These are phyloP conservation scores for Barbus barbus DNA, from an alignment of 2,113 vertebrate genomes.

Conservation along the genomic window DNA sequence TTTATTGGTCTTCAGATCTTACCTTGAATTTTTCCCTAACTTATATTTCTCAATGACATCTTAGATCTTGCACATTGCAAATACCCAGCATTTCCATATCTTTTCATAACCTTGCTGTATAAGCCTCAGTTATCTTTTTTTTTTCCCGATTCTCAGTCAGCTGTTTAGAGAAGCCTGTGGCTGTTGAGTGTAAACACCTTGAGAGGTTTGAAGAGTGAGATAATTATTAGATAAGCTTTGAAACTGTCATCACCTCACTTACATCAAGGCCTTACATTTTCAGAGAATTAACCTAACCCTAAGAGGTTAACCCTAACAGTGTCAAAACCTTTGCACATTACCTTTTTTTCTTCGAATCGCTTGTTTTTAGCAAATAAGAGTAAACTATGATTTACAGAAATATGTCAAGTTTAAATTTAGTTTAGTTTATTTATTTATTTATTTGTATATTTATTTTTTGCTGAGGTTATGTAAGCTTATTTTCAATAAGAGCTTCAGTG, in stretches of 20 bases:
- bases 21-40: not conserved
- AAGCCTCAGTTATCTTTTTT: constrained; percentile 1
- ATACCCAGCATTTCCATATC: not conserved
- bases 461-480: not conserved
- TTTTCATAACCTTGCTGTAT: constrained; percentile 1
- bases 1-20: not conserved
- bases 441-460: too few relatives aligned
- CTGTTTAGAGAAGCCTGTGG: not conserved
- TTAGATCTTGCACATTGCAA: not conserved
- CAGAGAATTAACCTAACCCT: not conserved
- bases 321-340: not conserved
- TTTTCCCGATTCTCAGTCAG: not conserved
- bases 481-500: not conserved
- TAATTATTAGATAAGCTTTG: not conserved
- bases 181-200: constrained; percentile 11
- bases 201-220: constrained; percentile 7
- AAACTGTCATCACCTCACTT: not conserved
- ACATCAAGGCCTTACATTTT: not conserved
- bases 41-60: not conserved
- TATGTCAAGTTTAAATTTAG: not conserved
- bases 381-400: not conserved
- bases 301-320: not conserved
- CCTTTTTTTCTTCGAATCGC: too few relatives aligned
- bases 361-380: not conserved
- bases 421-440: too few relatives aligned